A percentile compares a stretch with the other conserved stretches of the same genome.
Evolutionary conservation across 2,797 vertebrate species (phyloP).

Genomic region (Galago senegalensis): DNA sequence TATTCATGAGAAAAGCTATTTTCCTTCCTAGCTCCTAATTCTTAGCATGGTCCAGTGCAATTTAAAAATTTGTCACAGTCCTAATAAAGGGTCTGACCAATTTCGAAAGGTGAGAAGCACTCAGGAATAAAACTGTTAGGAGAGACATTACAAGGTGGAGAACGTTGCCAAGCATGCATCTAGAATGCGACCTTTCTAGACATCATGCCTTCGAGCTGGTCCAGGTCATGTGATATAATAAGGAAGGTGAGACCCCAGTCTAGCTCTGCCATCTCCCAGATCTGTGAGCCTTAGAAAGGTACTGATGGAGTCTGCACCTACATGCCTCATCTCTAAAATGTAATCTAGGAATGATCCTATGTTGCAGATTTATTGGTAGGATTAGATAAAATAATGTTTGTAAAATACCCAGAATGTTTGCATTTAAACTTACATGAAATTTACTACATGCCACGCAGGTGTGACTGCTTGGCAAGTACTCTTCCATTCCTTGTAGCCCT

Average conservation of each 20-base stretch:
- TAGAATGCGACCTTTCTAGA: neutral
- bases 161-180: neutral
- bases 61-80: neutral
- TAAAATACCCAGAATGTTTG: neutral
- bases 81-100: neutral
- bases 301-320: neutral
- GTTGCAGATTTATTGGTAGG: neutral
- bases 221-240: neutral
- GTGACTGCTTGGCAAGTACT: neutral
- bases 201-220: neutral
- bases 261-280: neutral
- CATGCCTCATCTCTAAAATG: neutral
- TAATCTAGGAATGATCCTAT: neutral
- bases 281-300: neutral
- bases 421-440: neutral
- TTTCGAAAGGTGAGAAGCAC: constrained; percentile 1
- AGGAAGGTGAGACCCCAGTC: accelerated
- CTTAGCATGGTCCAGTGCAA: neutral
- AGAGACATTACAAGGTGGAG: neutral
- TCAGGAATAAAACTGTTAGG: neutral
- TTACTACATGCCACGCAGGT: neutral
- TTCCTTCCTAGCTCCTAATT: neutral
- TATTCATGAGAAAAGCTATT: constrained; percentile 41
- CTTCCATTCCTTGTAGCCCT: neutral
- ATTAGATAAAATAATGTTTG: neutral